phyloP scores from a whole-genome alignment of 2,888 invertebrate genomes.

The Coenonympha glycerion region DNA sequence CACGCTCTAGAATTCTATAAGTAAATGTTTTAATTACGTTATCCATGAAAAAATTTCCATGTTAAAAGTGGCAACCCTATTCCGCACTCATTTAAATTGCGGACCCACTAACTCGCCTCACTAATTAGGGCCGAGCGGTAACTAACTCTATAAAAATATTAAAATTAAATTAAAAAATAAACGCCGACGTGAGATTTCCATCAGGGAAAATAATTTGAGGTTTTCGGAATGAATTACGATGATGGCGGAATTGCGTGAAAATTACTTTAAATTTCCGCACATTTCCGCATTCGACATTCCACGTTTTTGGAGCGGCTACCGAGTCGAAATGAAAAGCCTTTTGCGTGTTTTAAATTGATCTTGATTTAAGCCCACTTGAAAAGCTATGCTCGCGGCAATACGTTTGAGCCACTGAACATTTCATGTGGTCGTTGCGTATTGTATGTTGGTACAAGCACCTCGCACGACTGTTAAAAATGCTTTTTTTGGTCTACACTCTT shows the following conservation, averaged over 20 bases:
- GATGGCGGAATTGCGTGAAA: slow-evolving; percentile 16
- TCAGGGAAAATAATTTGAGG: slow-evolving; percentile 5
- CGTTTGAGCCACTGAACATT: background rate
- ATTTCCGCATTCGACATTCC: slow-evolving; percentile 14
- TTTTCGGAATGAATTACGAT: slow-evolving; percentile 10
- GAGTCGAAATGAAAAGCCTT: slow-evolving; percentile 9
- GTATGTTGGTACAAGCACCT: too few relatives aligned
- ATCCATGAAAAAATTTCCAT: background rate
- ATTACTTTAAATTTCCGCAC: slow-evolving; percentile 15
- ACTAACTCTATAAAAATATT: slow-evolving; percentile 14
- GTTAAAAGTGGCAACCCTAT: background rate
- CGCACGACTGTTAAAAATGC: too few relatives aligned
- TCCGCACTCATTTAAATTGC: slow-evolving; percentile 31
- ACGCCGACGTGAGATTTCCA: slow-evolving; percentile 10
- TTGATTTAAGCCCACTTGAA: slow-evolving; percentile 6
- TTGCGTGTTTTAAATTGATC: slow-evolving; percentile 14
- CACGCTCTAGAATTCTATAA: too few relatives aligned
- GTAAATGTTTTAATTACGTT: background rate
- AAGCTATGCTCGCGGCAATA: slow-evolving; percentile 1
- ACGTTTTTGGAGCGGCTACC: slow-evolving; percentile 4
- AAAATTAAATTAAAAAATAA: slow-evolving; percentile 18
- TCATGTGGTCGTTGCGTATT: background rate
- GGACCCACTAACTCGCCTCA: slow-evolving; percentile 24
- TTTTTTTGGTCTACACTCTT: too few relatives aligned
- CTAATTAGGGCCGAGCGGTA: slow-evolving; percentile 20